Evolutionary conservation across 2,888 invertebrate species (phyloP).

Genomic region (Helicoverpa assulta): DNA sequence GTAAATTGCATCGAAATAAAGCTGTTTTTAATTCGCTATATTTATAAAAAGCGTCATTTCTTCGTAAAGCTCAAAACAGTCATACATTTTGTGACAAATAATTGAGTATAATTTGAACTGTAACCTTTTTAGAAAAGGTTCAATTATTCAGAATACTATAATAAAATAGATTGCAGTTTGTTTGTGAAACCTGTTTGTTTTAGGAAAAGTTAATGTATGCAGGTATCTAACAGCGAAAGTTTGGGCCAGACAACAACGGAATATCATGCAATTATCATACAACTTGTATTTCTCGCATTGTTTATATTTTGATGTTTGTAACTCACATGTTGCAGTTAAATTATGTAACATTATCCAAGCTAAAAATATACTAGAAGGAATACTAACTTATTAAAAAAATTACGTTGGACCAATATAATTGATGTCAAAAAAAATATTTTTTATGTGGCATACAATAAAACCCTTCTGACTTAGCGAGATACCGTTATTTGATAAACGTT

Average conservation of each 20-base stretch:
- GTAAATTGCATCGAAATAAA: neutral
- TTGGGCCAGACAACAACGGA: constrained; percentile 24
- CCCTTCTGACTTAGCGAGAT: too few relatives aligned
- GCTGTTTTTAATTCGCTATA: neutral
- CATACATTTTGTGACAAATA: too few relatives aligned
- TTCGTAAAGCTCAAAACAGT: too few relatives aligned
- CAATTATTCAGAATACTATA: too few relatives aligned
- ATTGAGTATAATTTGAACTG: too few relatives aligned
- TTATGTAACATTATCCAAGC: neutral
- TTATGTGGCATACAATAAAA: too few relatives aligned
- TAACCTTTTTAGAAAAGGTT: too few relatives aligned
- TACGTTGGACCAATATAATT: too few relatives aligned
- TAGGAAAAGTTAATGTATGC: constrained; percentile 10
- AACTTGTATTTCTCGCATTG: constrained; percentile 5
- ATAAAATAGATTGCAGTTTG: constrained; percentile 1
- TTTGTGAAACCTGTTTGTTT: neutral
- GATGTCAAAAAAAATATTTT: too few relatives aligned
- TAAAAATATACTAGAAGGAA: constrained; percentile 1
- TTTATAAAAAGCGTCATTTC: neutral
- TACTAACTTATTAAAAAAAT: too few relatives aligned
- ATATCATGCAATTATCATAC: constrained; percentile 39
- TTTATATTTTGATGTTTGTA: constrained; percentile 6
- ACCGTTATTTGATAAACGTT: neutral
- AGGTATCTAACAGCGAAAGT: constrained; percentile 2
- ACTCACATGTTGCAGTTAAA: constrained; percentile 11